Evolutionary conservation across 1,140 invertebrate genomes (phyloP).

Genomic region (Proctacanthus coquilletti): DNA sequence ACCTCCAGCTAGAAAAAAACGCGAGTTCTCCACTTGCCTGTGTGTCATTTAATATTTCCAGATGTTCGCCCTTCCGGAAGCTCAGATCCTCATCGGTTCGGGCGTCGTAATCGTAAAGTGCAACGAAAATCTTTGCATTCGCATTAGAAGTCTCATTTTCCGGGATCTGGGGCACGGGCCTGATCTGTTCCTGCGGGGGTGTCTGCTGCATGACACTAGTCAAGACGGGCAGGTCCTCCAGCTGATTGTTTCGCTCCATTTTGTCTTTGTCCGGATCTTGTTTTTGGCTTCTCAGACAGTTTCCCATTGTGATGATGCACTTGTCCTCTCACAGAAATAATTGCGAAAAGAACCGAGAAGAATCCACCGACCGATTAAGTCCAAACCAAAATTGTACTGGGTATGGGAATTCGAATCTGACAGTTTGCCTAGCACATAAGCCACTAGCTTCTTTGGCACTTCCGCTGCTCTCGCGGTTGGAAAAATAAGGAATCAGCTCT

Average conservation of each 20-base stretch:
- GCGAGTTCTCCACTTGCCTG: constrained; percentile 43
- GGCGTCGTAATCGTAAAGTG: constrained; percentile 97
- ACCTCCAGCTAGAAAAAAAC: too few species aligned
- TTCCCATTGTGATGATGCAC: constrained; percentile 16
- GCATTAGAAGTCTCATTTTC: constrained; percentile 45
- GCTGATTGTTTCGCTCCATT: constrained; percentile 13
- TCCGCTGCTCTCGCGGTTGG: not conserved
- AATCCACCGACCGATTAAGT: too few species aligned
- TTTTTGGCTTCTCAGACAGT: constrained; percentile 27
- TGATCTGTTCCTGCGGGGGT: constrained; percentile 25
- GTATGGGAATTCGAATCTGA: too few species aligned
- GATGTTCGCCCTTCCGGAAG: constrained; percentile 94
- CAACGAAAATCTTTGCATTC: constrained; percentile 83
- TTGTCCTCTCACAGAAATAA: not conserved
- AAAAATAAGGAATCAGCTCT: not conserved
- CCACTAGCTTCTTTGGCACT: not conserved
- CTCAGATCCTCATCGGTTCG: constrained; percentile 96
- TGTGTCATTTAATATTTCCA: constrained; percentile 96
- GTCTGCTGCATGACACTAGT: constrained; percentile 18
- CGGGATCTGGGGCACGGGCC: constrained; percentile 34
- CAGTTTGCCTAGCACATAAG: too few species aligned
- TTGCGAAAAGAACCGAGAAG: too few species aligned
- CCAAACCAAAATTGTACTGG: too few species aligned
- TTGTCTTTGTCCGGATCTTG: constrained; percentile 21
- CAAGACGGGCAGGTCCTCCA: constrained; percentile 18